Base-by-base conservation (phyloP, 2,888 invertebrate species). In the Pyrgus malvae region DNA sequence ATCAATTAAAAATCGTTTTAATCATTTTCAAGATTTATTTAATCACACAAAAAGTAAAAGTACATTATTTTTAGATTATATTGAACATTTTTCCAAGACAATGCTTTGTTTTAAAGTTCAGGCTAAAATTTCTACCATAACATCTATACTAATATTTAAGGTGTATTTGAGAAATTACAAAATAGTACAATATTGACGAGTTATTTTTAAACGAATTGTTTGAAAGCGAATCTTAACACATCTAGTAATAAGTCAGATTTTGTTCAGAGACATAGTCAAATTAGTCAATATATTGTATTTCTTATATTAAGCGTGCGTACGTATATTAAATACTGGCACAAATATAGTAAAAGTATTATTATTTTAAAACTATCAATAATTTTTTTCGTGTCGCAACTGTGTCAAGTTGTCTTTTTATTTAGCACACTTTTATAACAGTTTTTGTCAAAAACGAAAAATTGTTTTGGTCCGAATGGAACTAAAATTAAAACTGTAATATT, bases 11-110 rank as follows among this genome's bases (percentile, higher is more conserved):
- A 78, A 74, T 64, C 69, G 70, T 61, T 55, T 66, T 63, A 56
- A 66, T 38, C 5, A 65, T 70, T 70, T 14, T 74, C 67, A 70
- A 61, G 68, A 72, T 80, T 84, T 80, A 78, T 76, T 80, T 70
- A 79, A 76, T 79, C 84, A 85, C 85, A 85, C 83, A 83, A 70
- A 72, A 12, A 16, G 35, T 16, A 33, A 33, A 42, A 69, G 70
- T 80, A 83, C 82, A 82, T 69, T 74, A 73, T 73, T 67, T 74
- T 71, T 70, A 57, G 56, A 59, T 63, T 61, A 38, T 5, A 66
- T 78, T 75, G 78, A 83, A 83, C 83, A 83, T 38, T 82, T 80
- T 83, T 81, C 80, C 63, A 76, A 76, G 14, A 27, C 53, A 38
- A 19, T 27, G 2, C 6, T 35, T 35, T 35, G 16, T 16, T 9